phyloP scores from a whole-genome alignment of 37 sponge, comb jelly and placozoan species.

The Agelas oroides region DNA sequence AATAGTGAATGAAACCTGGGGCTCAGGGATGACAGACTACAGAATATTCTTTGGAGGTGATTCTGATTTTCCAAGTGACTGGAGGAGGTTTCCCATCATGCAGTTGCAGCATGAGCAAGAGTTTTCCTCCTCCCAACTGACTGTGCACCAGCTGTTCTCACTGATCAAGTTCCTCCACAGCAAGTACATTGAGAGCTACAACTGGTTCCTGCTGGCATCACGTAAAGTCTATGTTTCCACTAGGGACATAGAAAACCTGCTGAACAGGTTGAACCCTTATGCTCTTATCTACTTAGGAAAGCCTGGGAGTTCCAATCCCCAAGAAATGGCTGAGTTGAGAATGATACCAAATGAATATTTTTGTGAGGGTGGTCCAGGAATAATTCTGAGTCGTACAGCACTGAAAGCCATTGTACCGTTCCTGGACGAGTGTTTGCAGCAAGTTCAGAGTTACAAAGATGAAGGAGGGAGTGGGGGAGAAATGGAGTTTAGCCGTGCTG shows the following conservation, averaged over 20 bases:
- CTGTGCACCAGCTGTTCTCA: too few relatives aligned
- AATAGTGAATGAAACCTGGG: too few relatives aligned
- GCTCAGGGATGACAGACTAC: too few relatives aligned
- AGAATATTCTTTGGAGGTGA: too few relatives aligned
- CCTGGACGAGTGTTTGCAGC: conserved; percentile 50
- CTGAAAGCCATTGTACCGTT: conserved; percentile 34
- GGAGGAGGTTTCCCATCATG: too few relatives aligned
- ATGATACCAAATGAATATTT: conserved; percentile 59
- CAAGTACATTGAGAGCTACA: not conserved
- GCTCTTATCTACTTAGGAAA: conserved; percentile 60
- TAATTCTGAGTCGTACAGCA: conserved; percentile 62
- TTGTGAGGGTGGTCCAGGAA: conserved; percentile 69
- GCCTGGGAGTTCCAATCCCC: not conserved
- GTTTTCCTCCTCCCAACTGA: too few relatives aligned
- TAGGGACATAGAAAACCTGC: conserved; percentile 31
- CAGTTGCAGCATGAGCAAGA: too few relatives aligned
- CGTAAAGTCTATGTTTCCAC: conserved; percentile 45
- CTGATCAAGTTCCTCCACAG: not conserved
- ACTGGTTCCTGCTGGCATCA: conserved; percentile 75
- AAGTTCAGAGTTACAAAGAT: too few relatives aligned
- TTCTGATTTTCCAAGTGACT: too few relatives aligned
- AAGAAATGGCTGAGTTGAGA: conserved; percentile 13
- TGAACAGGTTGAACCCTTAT: conserved; percentile 36
- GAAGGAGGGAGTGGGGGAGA: too few relatives aligned
- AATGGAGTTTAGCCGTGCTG: not conserved